A percentile compares a stretch with the other conserved stretches of the same genome.
Conservation (phyloP, 2,797 vertebrate species). For the Tiaroga cobitis region DNA sequence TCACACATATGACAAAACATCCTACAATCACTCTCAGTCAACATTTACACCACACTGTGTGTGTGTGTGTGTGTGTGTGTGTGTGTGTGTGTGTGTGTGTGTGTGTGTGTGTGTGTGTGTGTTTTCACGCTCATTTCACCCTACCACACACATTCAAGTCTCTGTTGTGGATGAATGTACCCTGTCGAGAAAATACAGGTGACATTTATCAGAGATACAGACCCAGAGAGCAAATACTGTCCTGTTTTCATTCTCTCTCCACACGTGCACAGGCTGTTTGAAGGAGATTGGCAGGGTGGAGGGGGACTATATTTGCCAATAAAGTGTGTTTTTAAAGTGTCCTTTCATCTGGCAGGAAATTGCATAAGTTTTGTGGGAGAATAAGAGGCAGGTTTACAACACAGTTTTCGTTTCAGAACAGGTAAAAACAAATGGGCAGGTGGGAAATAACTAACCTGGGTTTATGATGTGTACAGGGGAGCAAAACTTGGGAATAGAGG, state of each 20-base stretch:
- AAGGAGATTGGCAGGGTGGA: constrained; percentile 31
- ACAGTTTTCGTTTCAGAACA: constrained; percentile 25
- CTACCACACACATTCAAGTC: constrained; percentile 26
- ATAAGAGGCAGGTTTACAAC: constrained; percentile 38
- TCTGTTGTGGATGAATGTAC: constrained; percentile 31
- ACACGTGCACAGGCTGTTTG: constrained; percentile 5
- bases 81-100: too few relatives aligned
- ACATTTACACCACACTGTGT: constrained; percentile 43
- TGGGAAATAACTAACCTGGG: constrained; percentile 40
- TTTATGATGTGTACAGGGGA: constrained; percentile 52
- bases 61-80: not conserved
- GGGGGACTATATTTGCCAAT: constrained; percentile 48
- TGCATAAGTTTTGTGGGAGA: constrained; percentile 45
- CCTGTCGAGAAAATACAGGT: constrained; percentile 26
- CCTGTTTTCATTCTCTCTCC: constrained; percentile 18
- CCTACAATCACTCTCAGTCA: constrained; percentile 49
- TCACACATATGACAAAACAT: constrained; percentile 38
- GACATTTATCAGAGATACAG: constrained; percentile 53
- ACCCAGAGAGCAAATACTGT: constrained; percentile 41
- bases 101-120: not conserved
- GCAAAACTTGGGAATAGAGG: constrained; percentile 2
- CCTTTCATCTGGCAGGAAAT: constrained; percentile 60
- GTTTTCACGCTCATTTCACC: constrained; percentile 26
- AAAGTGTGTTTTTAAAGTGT: constrained; percentile 53
- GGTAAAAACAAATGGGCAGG: constrained; percentile 37